phyloP scores from a whole-genome alignment of 1,140 invertebrate genomes.

The Leptonema lineaticorne region DNA sequence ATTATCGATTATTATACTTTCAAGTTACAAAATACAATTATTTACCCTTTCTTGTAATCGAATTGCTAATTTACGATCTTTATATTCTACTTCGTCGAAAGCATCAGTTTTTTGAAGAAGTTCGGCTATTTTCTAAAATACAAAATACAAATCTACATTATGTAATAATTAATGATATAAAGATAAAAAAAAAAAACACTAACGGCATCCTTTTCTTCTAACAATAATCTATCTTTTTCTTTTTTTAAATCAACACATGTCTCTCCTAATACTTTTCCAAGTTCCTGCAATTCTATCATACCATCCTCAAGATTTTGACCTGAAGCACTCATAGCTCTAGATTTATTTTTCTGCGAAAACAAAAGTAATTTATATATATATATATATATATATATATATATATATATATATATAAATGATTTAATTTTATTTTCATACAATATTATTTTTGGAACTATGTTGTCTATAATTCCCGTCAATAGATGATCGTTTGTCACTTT shows the following conservation, averaged over 20 bases:
- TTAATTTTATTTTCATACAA: not conserved
- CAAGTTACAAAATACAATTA: slow-evolving; percentile 6
- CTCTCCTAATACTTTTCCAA: slow-evolving; percentile 30
- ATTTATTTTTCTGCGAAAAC: not conserved
- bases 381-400: not conserved
- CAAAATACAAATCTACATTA: not conserved
- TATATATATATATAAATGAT: too few relatives aligned
- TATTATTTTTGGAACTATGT: not conserved
- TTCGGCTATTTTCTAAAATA: slow-evolving; percentile 28
- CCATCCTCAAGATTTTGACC: not conserved
- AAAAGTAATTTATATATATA: too few relatives aligned
- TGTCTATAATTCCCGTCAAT: not conserved
- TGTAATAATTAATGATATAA: not conserved
- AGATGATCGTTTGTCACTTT: not conserved
- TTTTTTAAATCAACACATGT: slow-evolving; percentile 18
- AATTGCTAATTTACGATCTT: slow-evolving; percentile 22
- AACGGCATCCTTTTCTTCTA: slow-evolving; percentile 36
- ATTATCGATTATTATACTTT: too few relatives aligned
- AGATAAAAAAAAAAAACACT: not conserved
- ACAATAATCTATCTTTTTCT: slow-evolving; percentile 26
- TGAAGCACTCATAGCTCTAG: not conserved
- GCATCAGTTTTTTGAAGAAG: slow-evolving; percentile 6
- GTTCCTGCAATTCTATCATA: slow-evolving; percentile 7
- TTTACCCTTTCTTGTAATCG: slow-evolving; percentile 29
- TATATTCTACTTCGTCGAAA: slow-evolving; percentile 8